Conservation (phyloP, 2,113 vertebrate species). For the Gallinago paraguaiae region DNA sequence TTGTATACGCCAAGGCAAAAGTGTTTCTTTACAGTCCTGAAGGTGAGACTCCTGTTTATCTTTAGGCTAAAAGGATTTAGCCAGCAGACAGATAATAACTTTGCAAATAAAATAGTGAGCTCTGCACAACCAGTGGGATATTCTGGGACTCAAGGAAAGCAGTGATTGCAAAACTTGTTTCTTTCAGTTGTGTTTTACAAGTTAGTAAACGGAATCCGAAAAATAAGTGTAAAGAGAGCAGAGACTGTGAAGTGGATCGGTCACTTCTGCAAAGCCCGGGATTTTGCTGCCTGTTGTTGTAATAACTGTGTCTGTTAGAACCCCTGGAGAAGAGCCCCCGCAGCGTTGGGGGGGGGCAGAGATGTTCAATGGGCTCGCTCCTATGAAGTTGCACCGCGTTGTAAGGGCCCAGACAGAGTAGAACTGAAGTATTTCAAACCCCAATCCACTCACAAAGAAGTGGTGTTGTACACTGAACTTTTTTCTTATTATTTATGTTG, state of each 20-base stretch:
- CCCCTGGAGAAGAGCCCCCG: accelerated
- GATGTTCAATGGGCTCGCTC: background rate
- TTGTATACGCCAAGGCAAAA: background rate
- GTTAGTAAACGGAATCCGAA: background rate
- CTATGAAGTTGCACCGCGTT: background rate
- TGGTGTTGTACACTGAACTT: background rate
- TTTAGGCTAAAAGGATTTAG: background rate
- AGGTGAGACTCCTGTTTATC: background rate
- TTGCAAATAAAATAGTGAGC: background rate
- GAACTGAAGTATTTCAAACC: background rate
- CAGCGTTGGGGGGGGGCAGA: background rate
- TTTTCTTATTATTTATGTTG: background rate
- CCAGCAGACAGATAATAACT: background rate
- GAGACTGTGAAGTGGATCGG: background rate
- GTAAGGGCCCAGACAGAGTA: background rate
- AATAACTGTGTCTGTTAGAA: background rate
- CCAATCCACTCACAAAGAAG: background rate
- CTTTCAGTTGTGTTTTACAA: background rate
- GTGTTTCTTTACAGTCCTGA: background rate
- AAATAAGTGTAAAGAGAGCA: background rate
- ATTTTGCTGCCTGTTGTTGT: background rate
- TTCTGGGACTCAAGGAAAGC: background rate
- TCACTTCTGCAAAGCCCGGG: background rate
- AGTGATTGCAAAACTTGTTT: background rate
- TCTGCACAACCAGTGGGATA: background rate